Conservation (phyloP, 1,140 invertebrate species). For the Drosophila ogumai region DNA sequence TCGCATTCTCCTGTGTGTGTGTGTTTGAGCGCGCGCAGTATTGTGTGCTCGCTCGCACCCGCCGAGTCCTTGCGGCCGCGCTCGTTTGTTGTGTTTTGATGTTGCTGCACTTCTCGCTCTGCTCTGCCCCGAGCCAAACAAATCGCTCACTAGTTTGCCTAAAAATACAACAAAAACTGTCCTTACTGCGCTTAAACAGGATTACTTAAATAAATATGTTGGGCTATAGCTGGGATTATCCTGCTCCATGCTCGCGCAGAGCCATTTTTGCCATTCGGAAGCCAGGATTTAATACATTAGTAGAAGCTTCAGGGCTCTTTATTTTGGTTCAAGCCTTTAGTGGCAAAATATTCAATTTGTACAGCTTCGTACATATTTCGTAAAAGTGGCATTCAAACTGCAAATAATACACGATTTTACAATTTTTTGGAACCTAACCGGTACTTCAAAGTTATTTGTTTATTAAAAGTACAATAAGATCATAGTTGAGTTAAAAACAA, state of each 20-base stretch:
- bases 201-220: slow-evolving; percentile 26
- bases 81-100: slow-evolving; percentile 74
- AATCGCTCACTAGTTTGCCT: slow-evolving; percentile 24
- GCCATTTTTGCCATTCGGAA: not conserved
- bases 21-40: slow-evolving; percentile 41
- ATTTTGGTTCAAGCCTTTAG: not conserved
- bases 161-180: slow-evolving; percentile 41
- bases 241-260: not conserved
- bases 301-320: not conserved
- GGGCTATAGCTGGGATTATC: not conserved
- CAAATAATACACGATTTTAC: not conserved
- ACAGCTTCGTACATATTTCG: not conserved
- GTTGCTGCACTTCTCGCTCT: slow-evolving; percentile 65
- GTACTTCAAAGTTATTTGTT: not conserved
- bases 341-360: not conserved
- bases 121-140: slow-evolving; percentile 29
- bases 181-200: slow-evolving; percentile 9
- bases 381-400: not conserved
- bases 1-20: slow-evolving; percentile 10
- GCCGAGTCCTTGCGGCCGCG: slow-evolving; percentile 33
- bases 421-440: not conserved
- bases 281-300: not conserved
- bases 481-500: not conserved
- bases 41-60: slow-evolving; percentile 72
- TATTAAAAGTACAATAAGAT: no score